Conservation (phyloP, 1,140 invertebrate genomes). For the Macrotrachela quadricornifera region DNA sequence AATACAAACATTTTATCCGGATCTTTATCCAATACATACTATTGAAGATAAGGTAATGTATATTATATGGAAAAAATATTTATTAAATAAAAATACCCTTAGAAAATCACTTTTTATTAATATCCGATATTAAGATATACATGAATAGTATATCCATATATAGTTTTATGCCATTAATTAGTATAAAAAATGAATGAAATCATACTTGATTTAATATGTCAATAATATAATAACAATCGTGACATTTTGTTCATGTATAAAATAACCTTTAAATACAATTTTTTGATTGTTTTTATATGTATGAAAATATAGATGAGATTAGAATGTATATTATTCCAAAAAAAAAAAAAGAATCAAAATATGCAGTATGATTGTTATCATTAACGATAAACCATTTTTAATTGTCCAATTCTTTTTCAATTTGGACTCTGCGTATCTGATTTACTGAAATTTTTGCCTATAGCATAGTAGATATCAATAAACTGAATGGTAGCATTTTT, state of each 20-base stretch:
- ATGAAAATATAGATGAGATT: too few species aligned
- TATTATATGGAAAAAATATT: too few species aligned
- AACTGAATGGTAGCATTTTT: slow-evolving; percentile 12
- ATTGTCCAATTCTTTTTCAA: too few species aligned
- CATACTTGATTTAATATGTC: not conserved
- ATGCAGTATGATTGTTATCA: too few species aligned
- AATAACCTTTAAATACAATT: too few species aligned
- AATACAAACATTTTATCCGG: slow-evolving; percentile 68
- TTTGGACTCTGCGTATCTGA: too few species aligned
- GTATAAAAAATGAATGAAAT: not conserved
- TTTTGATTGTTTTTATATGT: too few species aligned
- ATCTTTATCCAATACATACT: slow-evolving; percentile 66
- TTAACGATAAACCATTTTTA: too few species aligned
- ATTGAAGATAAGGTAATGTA: slow-evolving; percentile 42
- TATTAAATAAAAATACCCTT: not conserved
- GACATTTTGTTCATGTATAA: not conserved
- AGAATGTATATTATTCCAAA: too few species aligned
- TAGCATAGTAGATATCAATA: not conserved
- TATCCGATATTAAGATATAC: not conserved
- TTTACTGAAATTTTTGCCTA: not conserved
- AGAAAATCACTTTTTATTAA: not conserved
- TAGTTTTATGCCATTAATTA: too few species aligned
- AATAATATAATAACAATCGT: not conserved
- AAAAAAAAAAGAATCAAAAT: too few species aligned
- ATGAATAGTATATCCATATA: too few species aligned